Evolutionary conservation across 2,888 invertebrate genomes (phyloP).

Genomic region (Parnassius glacialis): DNA sequence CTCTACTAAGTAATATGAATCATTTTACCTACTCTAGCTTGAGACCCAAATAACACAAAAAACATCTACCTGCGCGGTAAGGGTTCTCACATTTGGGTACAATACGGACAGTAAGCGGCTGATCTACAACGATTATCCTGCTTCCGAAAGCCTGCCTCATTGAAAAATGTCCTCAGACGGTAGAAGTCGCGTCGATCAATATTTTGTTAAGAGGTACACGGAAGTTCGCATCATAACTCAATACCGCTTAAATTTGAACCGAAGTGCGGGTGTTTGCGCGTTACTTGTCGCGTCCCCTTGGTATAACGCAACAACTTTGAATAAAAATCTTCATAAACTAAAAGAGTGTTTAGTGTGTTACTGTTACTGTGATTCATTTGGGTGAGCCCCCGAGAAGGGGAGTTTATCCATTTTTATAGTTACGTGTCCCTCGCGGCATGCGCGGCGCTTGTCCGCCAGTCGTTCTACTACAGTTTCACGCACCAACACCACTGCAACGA

Average conservation of each 20-base stretch:
- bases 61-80: conserved; percentile 69
- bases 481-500: conserved; percentile 73
- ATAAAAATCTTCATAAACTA: conserved; percentile 50
- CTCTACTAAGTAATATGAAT: conserved; percentile 31
- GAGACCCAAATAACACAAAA: conserved; percentile 69
- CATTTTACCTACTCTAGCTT: conserved; percentile 42
- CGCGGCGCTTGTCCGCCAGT: conserved; percentile 77
- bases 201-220: conserved; percentile 64
- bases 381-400: conserved; percentile 76
- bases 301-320: conserved; percentile 41
- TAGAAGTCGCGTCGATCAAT: conserved; percentile 70
- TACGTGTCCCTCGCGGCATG: conserved; percentile 77
- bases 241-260: conserved; percentile 64
- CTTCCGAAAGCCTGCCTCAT: conserved; percentile 49
- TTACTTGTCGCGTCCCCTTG: conserved; percentile 30
- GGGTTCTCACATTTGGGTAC: conserved; percentile 58
- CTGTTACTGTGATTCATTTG: conserved; percentile 76
- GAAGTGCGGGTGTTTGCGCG: conserved; percentile 32
- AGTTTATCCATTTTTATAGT: conserved; percentile 80
- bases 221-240: conserved; percentile 61
- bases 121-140: conserved; percentile 65
- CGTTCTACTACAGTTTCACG: conserved; percentile 70
- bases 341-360: conserved; percentile 58
- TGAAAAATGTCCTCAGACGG: conserved; percentile 60
- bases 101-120: conserved; percentile 57